Evolutionary conservation across 1,140 invertebrate species (phyloP).

Genomic region (Brachionus calyciflorus): DNA sequence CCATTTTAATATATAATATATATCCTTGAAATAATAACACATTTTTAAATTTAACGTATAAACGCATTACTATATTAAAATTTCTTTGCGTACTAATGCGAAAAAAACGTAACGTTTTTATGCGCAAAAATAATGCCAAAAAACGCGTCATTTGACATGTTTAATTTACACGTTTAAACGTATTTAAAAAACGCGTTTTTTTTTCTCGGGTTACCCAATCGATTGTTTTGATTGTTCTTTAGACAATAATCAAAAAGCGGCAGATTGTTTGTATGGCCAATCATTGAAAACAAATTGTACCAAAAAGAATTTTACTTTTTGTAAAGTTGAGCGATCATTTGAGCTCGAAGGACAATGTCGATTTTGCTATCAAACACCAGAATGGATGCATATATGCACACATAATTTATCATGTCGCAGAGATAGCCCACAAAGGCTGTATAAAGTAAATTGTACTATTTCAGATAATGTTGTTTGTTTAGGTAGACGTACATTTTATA

Average conservation of each 20-base stretch:
- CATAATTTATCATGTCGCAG: constrained; percentile 74
- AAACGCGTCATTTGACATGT: too few species aligned
- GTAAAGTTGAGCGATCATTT: constrained; percentile 8
- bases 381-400: constrained; percentile 81
- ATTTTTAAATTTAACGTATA: too few species aligned
- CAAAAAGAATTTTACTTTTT: neutral
- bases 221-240: constrained; percentile 46
- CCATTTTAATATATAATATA: too few species aligned
- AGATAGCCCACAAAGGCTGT: constrained; percentile 65
- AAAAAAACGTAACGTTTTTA: too few species aligned
- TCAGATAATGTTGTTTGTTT: constrained; percentile 80
- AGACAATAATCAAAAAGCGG: constrained; percentile 14
- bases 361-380: constrained; percentile 91
- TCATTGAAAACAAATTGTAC: neutral
- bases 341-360: constrained; percentile 66
- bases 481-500: constrained; percentile 72
- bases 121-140: too few species aligned
- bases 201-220: too few species aligned
- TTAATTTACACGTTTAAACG: too few species aligned
- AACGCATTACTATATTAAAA: too few species aligned
- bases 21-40: too few species aligned
- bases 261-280: constrained; percentile 23
- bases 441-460: constrained; percentile 82
- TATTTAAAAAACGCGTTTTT: too few species aligned
- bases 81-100: too few species aligned